These are phyloP conservation scores for Perca fluviatilis DNA, from an alignment of 2,113 vertebrate species.

Conservation along the genomic window DNA sequence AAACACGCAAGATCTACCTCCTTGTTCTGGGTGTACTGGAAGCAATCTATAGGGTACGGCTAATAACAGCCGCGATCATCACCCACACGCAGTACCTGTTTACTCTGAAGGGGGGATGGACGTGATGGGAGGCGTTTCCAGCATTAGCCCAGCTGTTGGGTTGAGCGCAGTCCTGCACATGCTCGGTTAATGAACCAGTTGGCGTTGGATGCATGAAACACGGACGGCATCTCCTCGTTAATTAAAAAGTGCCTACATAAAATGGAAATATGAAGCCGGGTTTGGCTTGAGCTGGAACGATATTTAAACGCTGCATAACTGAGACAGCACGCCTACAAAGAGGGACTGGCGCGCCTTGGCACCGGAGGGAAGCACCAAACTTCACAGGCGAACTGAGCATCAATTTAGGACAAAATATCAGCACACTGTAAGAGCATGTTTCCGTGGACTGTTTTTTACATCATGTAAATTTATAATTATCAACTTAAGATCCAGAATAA, in stretches of 20 bases:
- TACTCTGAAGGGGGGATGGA: conserved; percentile 1
- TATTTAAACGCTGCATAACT: conserved; percentile 9
- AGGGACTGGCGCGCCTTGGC: conserved; percentile 50
- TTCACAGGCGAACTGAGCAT: conserved; percentile 24
- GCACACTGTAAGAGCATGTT: neutral
- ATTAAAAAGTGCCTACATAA: neutral
- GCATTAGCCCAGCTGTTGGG: conserved; percentile 8
- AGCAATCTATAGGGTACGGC: neutral
- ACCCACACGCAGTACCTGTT: conserved; percentile 45
- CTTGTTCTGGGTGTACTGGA: neutral
- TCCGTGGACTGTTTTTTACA: neutral
- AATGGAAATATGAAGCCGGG: neutral
- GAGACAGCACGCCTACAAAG: conserved; percentile 1
- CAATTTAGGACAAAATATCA: neutral
- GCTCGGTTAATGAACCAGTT: neutral
- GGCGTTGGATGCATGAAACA: neutral
- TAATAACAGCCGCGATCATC: neutral
- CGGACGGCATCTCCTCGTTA: neutral
- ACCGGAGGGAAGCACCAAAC: conserved; percentile 28
- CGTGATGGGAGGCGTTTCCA: conserved; percentile 46
- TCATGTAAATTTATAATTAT: neutral
- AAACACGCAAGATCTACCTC: neutral
- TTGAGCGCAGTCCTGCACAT: neutral
- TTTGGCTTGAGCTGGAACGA: conserved; percentile 4
- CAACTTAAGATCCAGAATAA: conserved; percentile 1